Base-by-base conservation (phyloP, 1,140 invertebrate genomes). In the Nixonia krombeini region DNA sequence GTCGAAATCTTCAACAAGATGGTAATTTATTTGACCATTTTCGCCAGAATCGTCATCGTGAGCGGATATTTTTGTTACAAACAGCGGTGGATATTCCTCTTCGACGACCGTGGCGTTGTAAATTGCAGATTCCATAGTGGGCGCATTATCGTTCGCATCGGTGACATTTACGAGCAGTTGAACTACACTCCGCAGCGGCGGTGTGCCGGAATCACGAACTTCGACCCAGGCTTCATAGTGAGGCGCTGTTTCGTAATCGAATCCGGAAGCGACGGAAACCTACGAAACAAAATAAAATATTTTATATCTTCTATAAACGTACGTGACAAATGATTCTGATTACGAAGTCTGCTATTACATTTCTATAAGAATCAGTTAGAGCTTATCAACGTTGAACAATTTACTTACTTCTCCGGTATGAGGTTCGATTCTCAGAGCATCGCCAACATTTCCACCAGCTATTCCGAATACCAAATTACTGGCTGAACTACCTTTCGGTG, bases 151-250 rank as follows among this genome's bases (percentile, higher is more conserved):
- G 81, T 99, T 98, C 4, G 91, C 90, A 80, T 98, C 96, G 0
- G 92, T 93, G 0, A 98, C 92, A 76, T 94, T 94, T 13, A 98
- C 91, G 31, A 91, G 86, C 3, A 98, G 78, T 70, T 92, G 88
- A 53, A 91, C 86, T 8, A 93, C 92, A 41, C 90, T 93, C 50
- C 92, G 87, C 10, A 96, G 79, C 0, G 92, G 89, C 3, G 94
- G 94, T 37, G 88, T 89, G 75, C 95, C 94, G 0, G 91, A 91
- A 82, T 97, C 95, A 44, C 89, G 86, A 0, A 96, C 96, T 87
- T 96, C 94, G 40, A 98, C 89, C 96, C 96, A 98, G 16, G 98
- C 90, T 83, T 96, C 92, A 80, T 96, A 97, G 10, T 90, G 82
- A 10, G 91, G 89, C 55, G 91, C 88, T 0, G 91, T 91, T 87